phyloP scores from a whole-genome alignment of 2,888 invertebrate species.

The Sarcophaga caerulescens region DNA sequence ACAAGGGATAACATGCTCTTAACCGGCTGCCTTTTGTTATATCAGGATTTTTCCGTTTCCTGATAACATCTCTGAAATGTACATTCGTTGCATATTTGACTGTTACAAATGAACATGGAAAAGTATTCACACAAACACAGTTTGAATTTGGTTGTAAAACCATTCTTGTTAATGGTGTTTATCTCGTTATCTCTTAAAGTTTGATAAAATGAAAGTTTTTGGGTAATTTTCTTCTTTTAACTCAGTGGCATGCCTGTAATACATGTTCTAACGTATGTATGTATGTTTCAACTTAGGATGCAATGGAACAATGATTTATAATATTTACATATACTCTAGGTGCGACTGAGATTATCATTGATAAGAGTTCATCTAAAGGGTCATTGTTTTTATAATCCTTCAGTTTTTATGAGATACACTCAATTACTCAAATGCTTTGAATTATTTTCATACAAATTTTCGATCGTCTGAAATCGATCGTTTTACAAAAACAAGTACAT shows the following conservation, averaged over 20 bases:
- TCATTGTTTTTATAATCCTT: too few species aligned
- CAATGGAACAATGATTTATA: slow-evolving; percentile 14
- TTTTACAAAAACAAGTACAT: too few species aligned
- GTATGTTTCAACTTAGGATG: not conserved
- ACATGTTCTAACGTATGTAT: slow-evolving; percentile 24
- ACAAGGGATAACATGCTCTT: slow-evolving; percentile 33
- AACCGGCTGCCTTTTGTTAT: slow-evolving; percentile 46
- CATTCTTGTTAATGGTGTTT: slow-evolving; percentile 19
- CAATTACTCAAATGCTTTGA: too few species aligned
- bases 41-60: slow-evolving; percentile 50
- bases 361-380: not conserved
- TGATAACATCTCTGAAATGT: not conserved
- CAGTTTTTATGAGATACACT: too few species aligned
- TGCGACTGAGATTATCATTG: slow-evolving; percentile 51
- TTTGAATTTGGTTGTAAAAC: not conserved
- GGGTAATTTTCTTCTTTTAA: not conserved
- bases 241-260: slow-evolving; percentile 37
- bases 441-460: too few species aligned
- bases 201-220: not conserved
- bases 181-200: not conserved
- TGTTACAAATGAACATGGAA: not conserved
- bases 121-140: not conserved
- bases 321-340: slow-evolving; percentile 42
- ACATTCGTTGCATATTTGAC: not conserved
- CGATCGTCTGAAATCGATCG: too few species aligned